Evolutionary conservation across 2,797 vertebrate species (phyloP), one percentile per base, ranked within the genome.

Genomic region (Enteromius viviparus): DNA sequence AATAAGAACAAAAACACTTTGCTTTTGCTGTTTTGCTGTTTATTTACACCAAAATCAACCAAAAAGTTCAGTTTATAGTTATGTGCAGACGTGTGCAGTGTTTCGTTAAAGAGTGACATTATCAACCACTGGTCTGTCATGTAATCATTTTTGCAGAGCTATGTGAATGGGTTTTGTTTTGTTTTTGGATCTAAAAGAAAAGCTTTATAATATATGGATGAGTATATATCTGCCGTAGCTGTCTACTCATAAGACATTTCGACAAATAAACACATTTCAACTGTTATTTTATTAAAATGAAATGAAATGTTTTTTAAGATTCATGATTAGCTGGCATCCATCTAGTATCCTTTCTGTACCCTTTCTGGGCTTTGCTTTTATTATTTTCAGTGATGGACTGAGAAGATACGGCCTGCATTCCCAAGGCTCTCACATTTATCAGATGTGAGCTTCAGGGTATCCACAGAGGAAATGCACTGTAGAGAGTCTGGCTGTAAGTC

Each of bases 401-500:
- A 51, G 71, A 82, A 82, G 68, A 82, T 82, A 65, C 1, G 2
- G 14, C 55, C n/a, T 12, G 64, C 62, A 21, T 78, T 70, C 82
- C 80, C 51, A 47, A 66, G 83, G 78, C 79, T 77, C 80, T 81
- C 82, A 81, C 49, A 84, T 85, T 88, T 86, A 84, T 87, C 77
- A 81, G 79, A 84, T 86, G 72, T 60, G 55, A 74, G 84, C 80
- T 71, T 66, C 65, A 34, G 80, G 74, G 60, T 65, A 72, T 62
- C 76, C 78, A 62, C 72, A 75, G 29, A 87, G 80, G 68, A 86
- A 84, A 80, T 62, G 23, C 76, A 64, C 60, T 23, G 15, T 19
- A 9, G 65, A 49, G n/a, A 58, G 51, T 70, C 12, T 64, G 76
- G 76, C 82, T 75, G 68, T 29, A 70, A 88, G 71, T 60, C 26